Conservation (phyloP, 2,797 vertebrate genomes). For the Australoheros facetus region DNA sequence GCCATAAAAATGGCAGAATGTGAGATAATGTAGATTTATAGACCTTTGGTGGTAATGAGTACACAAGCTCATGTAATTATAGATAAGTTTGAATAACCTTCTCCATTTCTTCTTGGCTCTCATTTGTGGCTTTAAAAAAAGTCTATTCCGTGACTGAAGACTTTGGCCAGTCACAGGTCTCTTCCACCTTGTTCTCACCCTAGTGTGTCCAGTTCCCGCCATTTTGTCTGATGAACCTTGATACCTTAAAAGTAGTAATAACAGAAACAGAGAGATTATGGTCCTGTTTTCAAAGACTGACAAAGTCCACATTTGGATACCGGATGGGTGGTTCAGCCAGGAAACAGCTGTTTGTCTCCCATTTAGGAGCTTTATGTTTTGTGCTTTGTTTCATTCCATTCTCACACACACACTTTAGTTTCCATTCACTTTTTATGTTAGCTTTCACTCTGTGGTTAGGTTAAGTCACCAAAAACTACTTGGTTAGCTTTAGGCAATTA, state of each 20-base stretch:
- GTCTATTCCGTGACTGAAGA: background rate
- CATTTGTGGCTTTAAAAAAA: background rate
- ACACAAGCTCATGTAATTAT: conserved; percentile 27
- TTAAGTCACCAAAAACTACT: background rate
- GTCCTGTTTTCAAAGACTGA: background rate
- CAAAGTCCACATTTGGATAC: background rate
- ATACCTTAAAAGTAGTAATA: background rate
- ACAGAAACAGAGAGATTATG: background rate
- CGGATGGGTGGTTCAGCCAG: background rate
- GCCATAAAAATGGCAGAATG: conserved; percentile 52
- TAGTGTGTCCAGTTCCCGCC: background rate
- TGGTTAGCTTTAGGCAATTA: background rate
- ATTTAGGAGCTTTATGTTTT: too few relatives aligned
- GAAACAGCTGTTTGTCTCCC: too few relatives aligned
- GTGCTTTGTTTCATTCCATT: too few relatives aligned
- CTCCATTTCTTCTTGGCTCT: background rate
- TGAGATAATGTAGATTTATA: conserved; percentile 61
- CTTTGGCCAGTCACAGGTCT: background rate
- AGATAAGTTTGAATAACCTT: background rate
- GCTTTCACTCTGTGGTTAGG: background rate
- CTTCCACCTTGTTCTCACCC: background rate
- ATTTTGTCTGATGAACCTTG: background rate
- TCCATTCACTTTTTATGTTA: too few relatives aligned
- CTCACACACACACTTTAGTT: too few relatives aligned
- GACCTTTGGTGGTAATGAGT: conserved; percentile 16